Conservation (phyloP, 2,797 vertebrate genomes). For the Pseudopleuronectes americanus region DNA sequence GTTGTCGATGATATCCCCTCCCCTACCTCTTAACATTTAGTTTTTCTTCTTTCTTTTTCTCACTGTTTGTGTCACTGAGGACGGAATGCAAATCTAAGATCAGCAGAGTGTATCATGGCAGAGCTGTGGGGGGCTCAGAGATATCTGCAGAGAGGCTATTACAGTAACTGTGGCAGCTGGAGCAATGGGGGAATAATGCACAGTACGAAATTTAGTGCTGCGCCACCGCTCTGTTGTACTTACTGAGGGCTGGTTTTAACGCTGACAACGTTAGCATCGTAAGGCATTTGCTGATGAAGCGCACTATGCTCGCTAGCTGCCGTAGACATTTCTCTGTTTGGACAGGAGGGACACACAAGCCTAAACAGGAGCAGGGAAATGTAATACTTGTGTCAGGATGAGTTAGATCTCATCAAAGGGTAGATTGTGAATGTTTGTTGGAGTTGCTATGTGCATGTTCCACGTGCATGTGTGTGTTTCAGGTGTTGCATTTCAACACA, state of each 20-base stretch:
- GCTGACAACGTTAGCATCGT: constrained; percentile 48
- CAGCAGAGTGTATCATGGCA: constrained; percentile 63
- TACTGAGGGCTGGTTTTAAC: constrained; percentile 51
- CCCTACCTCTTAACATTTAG: background rate
- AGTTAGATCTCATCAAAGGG: constrained; percentile 52
- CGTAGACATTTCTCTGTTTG: constrained; percentile 52
- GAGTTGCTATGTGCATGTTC: constrained; percentile 22
- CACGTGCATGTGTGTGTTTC: constrained; percentile 34
- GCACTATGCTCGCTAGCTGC: constrained; percentile 31
- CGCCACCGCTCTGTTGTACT: constrained; percentile 49
- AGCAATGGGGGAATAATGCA: constrained; percentile 52
- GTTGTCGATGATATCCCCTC: background rate
- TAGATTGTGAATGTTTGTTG: constrained; percentile 58
- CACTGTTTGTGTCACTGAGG: constrained; percentile 31
- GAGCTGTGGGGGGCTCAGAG: constrained; percentile 46
- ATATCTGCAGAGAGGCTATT: constrained; percentile 63
- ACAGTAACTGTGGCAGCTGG: constrained; percentile 55
- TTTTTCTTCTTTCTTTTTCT: constrained; percentile 8
- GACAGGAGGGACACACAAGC: constrained; percentile 51
- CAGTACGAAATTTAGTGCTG: constrained; percentile 59
- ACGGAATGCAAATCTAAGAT: constrained; percentile 56
- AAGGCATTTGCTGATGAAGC: constrained; percentile 51
- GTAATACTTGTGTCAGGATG: constrained; percentile 56
- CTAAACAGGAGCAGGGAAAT: constrained; percentile 60
- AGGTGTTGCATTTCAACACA: constrained; percentile 63